Conservation (phyloP, 2,113 vertebrate genomes). For the Paradisaea rubra region DNA sequence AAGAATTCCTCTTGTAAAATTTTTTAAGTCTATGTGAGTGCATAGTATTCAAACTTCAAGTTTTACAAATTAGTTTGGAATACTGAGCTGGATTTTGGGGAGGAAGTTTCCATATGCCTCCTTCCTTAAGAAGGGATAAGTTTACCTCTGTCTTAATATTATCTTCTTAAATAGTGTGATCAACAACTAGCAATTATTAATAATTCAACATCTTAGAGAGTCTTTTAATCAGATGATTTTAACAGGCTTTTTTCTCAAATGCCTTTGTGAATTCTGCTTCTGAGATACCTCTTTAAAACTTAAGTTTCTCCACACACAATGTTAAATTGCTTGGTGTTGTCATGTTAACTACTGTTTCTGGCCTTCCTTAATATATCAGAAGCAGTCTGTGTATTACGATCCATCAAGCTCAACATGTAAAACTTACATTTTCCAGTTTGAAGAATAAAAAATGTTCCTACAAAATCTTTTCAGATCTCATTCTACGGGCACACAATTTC, state of each 20-base stretch:
- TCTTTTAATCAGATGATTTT: neutral
- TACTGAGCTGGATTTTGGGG: accelerated
- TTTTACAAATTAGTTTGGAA: neutral
- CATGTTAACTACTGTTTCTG: neutral
- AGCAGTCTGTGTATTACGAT: neutral
- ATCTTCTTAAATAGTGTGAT: neutral
- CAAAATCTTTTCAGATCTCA: neutral
- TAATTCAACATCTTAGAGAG: neutral
- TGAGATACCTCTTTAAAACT: neutral
- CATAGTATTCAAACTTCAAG: neutral
- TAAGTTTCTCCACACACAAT: neutral
- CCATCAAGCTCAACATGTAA: neutral
- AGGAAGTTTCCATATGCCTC: neutral
- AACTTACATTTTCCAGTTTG: neutral
- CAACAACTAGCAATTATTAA: neutral
- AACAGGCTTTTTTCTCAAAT: neutral
- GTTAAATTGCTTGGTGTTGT: neutral
- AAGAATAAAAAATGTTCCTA: neutral
- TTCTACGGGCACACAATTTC: neutral
- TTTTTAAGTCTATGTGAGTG: neutral
- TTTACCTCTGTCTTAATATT: neutral
- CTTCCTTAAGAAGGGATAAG: neutral
- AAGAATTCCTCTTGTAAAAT: neutral
- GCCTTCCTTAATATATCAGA: neutral
- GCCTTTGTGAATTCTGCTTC: accelerated